Conservation (phyloP, 2,888 invertebrate genomes). For the Julus scanicus region DNA sequence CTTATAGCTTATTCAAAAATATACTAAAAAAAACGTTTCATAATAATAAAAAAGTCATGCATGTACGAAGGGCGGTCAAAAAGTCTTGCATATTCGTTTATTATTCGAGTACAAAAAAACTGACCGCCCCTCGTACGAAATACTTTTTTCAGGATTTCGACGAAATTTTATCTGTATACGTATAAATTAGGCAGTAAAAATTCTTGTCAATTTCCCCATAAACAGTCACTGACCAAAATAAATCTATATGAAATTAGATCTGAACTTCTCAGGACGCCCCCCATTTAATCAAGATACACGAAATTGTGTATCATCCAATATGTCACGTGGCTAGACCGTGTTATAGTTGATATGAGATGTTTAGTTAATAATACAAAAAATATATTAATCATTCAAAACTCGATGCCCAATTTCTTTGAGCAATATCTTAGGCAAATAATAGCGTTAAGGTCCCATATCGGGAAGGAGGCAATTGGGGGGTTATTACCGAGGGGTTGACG, state of each 20-base stretch:
- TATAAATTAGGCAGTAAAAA: no score
- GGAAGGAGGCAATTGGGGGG: neutral
- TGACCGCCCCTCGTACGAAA: no score
- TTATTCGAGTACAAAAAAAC: no score
- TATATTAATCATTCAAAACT: conserved; percentile 45
- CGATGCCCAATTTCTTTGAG: conserved; percentile 36
- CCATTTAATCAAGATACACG: conserved; percentile 31
- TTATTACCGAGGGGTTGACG: neutral
- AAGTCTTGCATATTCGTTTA: no score
- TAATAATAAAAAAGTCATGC: no score
- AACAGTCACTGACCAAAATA: neutral
- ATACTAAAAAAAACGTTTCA: no score
- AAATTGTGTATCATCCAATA: conserved; percentile 30
- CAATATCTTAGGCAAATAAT: conserved; percentile 44
- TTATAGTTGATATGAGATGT: conserved; percentile 42
- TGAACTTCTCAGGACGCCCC: neutral
- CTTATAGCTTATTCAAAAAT: no score
- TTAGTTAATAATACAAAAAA: conserved; percentile 43
- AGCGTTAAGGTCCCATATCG: neutral
- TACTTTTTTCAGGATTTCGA: no score
- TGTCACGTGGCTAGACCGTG: neutral
- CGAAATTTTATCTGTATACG: no score
- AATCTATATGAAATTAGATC: conserved; percentile 19
- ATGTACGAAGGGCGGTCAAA: no score
- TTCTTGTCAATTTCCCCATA: no score